These are phyloP conservation scores for Drosophila virilis DNA, from an alignment of 1,140 invertebrate genomes.

Conservation along the genomic window DNA sequence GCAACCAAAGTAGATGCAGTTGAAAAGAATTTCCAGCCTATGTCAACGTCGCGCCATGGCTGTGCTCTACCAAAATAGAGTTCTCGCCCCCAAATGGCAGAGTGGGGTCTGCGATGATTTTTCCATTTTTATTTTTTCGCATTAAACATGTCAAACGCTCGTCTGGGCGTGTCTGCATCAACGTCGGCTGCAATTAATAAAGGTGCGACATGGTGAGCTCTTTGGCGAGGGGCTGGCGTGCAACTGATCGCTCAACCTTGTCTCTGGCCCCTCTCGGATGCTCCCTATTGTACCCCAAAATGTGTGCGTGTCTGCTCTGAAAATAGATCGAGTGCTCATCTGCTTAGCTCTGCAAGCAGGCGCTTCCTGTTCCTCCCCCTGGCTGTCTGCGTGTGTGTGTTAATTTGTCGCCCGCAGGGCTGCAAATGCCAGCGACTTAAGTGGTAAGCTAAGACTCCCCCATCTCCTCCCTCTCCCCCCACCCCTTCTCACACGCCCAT, in stretches of 20 bases:
- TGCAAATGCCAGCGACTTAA: conserved; percentile 49
- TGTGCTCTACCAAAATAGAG: conserved; percentile 55
- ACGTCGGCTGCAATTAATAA: conserved; percentile 78
- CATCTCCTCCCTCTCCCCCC: background rate
- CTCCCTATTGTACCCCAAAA: conserved; percentile 6
- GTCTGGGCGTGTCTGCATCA: conserved; percentile 60
- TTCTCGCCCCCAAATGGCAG: conserved; percentile 22
- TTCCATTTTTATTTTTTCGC: conserved; percentile 52
- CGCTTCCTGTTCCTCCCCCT: conserved; percentile 19
- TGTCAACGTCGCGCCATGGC: conserved; percentile 62
- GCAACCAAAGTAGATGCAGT: conserved; percentile 55
- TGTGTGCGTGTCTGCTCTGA: conserved; percentile 46
- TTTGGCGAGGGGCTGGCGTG: conserved; percentile 3
- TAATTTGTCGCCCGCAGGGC: conserved; percentile 56
- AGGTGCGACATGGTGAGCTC: conserved; percentile 68
- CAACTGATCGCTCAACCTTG: conserved; percentile 25
- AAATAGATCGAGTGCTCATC: conserved; percentile 53
- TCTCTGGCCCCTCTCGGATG: background rate
- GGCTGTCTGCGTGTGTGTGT: conserved; percentile 41
- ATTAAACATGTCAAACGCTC: conserved; percentile 81
- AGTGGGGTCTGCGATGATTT: background rate
- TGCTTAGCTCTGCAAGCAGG: conserved; percentile 9
- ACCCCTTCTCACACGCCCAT: background rate
- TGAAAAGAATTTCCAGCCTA: conserved; percentile 71
- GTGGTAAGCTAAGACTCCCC: conserved; percentile 48